Base-by-base conservation (phyloP, 2,113 vertebrate species). In the human region DNA sequence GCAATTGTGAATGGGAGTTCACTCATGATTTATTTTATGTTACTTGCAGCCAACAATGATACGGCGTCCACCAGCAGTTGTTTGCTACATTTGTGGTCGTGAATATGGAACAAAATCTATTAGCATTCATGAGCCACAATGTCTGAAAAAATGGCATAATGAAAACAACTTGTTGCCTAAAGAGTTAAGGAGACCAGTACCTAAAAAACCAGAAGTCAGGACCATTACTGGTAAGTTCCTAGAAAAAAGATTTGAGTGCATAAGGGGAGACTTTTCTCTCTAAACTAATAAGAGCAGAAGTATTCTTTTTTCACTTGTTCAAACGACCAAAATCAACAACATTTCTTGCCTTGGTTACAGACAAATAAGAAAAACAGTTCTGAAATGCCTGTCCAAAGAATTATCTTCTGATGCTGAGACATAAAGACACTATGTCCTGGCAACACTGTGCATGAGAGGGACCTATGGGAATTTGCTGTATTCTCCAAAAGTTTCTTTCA, bases 21-120 rank as follows among this genome's bases (percentile, higher is more conserved):
- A 55, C 52, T 55, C 52, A 55, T 55, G 18, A 55, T 20, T 55
- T 93, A 14, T 96, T 97, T 55, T 96, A 35, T 92, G n/a, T 98
- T 98, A 73, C 88, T 98, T 97, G 57, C 97, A 99, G 99, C 82
- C 96, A 93, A 92, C 94, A 96, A 92, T 97, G 82, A 20, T 94
- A 96, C 98, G 96, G 82, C 30, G 32, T 23, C 99, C 99, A 90
- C 98, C 97, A 97, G 97, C 98, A 75, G 52, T 99, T 78, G 78
- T 99, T 97, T 99, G 98, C 97, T 99, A 99, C 83, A 96, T 99
- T 94, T 99, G 98, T 97, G 98, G 99, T 22, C 97, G 94, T 97
- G 98, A 99, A 82, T 99, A 98, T 43, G 99, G 99, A 97, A 99
- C 99, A 89, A 98, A 98, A 96, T 99, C 99, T 23, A 98, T 99